Evolutionary conservation across 2,113 vertebrate genomes (phyloP), one percentile per base, ranked within the genome.

Genomic region (Xenus cinereus): DNA sequence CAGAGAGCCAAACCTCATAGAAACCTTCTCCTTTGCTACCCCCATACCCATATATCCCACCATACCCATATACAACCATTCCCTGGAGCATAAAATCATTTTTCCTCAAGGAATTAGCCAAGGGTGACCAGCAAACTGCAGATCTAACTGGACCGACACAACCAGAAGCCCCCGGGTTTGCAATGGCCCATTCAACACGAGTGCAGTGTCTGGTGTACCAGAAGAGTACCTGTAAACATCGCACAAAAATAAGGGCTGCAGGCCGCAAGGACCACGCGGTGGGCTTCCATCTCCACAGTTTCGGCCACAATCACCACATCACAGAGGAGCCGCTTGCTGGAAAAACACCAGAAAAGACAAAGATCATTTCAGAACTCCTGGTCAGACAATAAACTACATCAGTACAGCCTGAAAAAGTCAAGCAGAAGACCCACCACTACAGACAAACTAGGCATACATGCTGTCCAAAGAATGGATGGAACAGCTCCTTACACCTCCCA

Each of bases 241-340:
- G 99, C 99, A 98, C 98, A 99, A 92, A 99, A 99, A 95, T 99
- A 99, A 39, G 99, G 99, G 96, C 99, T 99, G 96, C 99, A 99
- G 97, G 99, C 98, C 0, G 99, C 98, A 78, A 99, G 98, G 91
- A 99, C 99, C 96, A 99, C 98, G 22, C 99, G 98, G 97, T 99
- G 99, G 33, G 99, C 99, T 90, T 99, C 98, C 92, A 99, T 98
- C 95, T 99, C 98, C 21, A 99, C 97, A 16, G 98, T 98, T 85
- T 99, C 99, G 0, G 99, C 99, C 96, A 99, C 98, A 81, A 99
- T 98, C 98, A 99, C 98, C 96, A 99, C 99, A n/a, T 99, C 99
- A 89, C 99, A 99, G 77, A 99, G 98, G 97, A 99, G 98, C 96
- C 98, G 98, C 97, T 99, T 99, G 98, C 99, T 99, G 98, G 35